These are phyloP conservation scores for Campylomormyrus numenius DNA, from an alignment of 2,113 vertebrate species.

Conservation along the genomic window DNA sequence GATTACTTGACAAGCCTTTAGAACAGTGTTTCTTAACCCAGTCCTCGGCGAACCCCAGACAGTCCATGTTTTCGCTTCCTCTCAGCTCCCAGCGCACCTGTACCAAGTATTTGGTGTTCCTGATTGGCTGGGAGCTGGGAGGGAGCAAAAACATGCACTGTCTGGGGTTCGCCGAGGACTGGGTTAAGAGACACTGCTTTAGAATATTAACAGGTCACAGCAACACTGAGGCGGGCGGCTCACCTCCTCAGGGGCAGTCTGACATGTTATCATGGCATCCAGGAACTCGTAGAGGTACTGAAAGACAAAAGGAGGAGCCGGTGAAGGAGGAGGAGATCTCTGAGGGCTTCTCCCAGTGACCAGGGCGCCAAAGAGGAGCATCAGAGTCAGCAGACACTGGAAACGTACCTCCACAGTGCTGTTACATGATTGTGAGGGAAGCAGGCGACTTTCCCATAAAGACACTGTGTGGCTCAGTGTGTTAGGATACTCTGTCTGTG, in stretches of 20 bases:
- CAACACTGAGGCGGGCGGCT: not conserved
- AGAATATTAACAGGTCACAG: not conserved
- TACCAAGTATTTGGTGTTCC: too few relatives aligned
- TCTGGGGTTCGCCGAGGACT: too few relatives aligned
- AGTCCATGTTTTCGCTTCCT: too few relatives aligned
- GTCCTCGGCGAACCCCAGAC: too few relatives aligned
- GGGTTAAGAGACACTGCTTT: not conserved
- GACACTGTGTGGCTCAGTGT: not conserved
- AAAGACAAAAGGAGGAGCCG: slow-evolving; percentile 1
- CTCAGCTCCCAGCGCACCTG: too few relatives aligned
- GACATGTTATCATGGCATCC: slow-evolving; percentile 85
- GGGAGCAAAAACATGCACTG: too few relatives aligned
- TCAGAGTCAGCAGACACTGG: not conserved
- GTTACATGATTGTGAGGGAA: not conserved
- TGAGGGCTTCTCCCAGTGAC: not conserved
- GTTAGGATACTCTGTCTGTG: not conserved
- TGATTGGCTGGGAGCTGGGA: too few relatives aligned
- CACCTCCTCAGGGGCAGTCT: slow-evolving; percentile 88
- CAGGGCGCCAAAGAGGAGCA: not conserved
- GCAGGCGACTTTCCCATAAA: not conserved
- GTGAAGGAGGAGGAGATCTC: not conserved
- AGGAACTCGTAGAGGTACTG: slow-evolving; percentile 86
- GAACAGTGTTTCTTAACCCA: not conserved
- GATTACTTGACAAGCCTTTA: not conserved
- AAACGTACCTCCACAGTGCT: not conserved